These are phyloP conservation scores for Dione vanillae DNA, from an alignment of 2,888 invertebrate species.

Conservation along the genomic window DNA sequence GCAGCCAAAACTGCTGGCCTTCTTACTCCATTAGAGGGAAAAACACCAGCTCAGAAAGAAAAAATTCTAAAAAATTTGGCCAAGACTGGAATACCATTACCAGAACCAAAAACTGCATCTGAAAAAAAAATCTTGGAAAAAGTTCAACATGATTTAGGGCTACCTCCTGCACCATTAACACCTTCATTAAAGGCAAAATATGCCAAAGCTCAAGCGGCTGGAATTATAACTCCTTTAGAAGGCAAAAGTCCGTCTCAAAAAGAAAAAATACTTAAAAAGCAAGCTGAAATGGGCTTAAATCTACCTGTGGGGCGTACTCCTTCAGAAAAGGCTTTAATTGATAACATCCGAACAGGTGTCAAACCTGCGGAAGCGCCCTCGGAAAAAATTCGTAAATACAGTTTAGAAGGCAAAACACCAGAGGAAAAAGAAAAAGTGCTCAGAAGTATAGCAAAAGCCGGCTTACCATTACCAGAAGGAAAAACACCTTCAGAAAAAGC, in stretches of 20 bases:
- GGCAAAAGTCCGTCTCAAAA: constrained; percentile 53
- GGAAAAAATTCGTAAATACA: constrained; percentile 33
- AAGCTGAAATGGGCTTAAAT: constrained; percentile 37
- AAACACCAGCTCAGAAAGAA: constrained; percentile 50
- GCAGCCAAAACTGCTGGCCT: constrained; percentile 51
- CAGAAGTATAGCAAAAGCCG: constrained; percentile 50
- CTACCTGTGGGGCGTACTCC: constrained; percentile 44
- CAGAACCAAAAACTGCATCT: constrained; percentile 48
- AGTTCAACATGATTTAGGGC: constrained; percentile 46
- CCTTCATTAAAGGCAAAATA: constrained; percentile 51
- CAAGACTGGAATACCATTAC: constrained; percentile 47
- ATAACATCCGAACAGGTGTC: constrained; percentile 26
- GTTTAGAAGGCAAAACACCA: constrained; percentile 47
- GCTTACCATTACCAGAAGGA: constrained; percentile 54
- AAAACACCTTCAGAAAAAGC: constrained; percentile 57
- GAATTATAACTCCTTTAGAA: constrained; percentile 55
- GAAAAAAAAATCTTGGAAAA: constrained; percentile 48
- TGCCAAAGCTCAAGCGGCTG: constrained; percentile 52
- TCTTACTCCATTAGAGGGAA: constrained; percentile 52
- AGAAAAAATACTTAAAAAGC: constrained; percentile 43
- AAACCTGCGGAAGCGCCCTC: constrained; percentile 12
- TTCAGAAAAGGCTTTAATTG: constrained; percentile 41
- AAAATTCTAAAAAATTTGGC: constrained; percentile 49
- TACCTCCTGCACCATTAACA: constrained; percentile 51
- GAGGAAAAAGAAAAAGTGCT: constrained; percentile 52